These are phyloP conservation scores for Hydrotaea cyrtoneurina DNA, from an alignment of 2,888 invertebrate genomes.

Conservation along the genomic window DNA sequence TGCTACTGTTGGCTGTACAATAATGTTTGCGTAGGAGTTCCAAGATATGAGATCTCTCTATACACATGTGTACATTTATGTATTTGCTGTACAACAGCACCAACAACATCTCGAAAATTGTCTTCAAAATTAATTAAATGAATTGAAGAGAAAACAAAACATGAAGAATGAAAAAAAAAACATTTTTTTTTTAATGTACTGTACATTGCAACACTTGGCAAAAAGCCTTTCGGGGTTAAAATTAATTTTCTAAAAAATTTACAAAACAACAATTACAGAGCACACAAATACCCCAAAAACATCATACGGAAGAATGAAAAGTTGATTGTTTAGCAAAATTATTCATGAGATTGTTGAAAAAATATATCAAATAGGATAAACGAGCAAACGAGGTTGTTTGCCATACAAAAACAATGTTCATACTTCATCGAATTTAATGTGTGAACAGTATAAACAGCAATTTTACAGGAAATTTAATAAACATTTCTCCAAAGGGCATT, in stretches of 20 bases:
- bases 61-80: background rate
- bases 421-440: too few species aligned
- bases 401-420: too few species aligned
- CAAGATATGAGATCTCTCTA: conserved; percentile 19
- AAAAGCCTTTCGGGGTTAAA: conserved; percentile 16
- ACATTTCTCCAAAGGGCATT: background rate
- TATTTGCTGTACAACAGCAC: background rate
- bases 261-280: background rate
- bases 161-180: background rate
- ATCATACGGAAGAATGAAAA: too few species aligned
- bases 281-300: background rate
- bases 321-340: too few species aligned
- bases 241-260: conserved; percentile 1
- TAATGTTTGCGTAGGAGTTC: conserved; percentile 21
- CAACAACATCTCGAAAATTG: conserved; percentile 3
- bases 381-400: too few species aligned
- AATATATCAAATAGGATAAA: too few species aligned
- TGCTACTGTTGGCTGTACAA: conserved; percentile 25
- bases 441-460: too few species aligned
- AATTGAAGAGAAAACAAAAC: conserved; percentile 21
- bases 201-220: background rate
- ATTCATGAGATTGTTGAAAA: too few species aligned
- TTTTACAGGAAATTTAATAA: too few species aligned
- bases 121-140: conserved; percentile 33
- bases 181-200: background rate